A percentile compares a stretch with the other conserved stretches of the same genome.
Conservation (phyloP, 2,797 vertebrate species). For the Megalops cyprinoides region DNA sequence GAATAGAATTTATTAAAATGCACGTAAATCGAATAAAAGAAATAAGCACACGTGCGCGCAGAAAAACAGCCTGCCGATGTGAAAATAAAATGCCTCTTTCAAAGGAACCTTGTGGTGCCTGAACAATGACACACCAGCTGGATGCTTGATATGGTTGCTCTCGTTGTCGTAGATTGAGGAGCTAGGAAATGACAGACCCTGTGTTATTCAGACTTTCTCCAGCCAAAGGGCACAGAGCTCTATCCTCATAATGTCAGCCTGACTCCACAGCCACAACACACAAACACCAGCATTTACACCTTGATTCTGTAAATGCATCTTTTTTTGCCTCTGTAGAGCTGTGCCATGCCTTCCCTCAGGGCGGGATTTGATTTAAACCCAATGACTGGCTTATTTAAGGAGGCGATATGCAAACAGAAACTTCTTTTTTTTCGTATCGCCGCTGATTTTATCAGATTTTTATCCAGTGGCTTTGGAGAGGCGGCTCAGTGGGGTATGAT, state of each 20-base stretch:
- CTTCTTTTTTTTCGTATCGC: not conserved
- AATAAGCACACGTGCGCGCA: no score
- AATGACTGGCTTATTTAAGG: conserved; percentile 1
- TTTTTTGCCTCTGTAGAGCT: no score
- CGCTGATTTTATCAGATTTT: not conserved
- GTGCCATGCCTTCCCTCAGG: no score
- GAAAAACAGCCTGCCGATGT: not conserved
- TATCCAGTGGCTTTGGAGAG: not conserved
- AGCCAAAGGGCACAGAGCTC: not conserved
- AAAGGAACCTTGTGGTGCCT: not conserved
- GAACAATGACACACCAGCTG: not conserved
- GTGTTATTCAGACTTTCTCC: not conserved
- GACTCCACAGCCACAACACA: no score
- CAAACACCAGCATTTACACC: no score
- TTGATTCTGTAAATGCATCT: no score
- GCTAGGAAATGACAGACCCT: no score
- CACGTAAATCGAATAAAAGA: not conserved
- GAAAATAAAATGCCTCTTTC: not conserved
- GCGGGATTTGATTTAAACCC: no score
- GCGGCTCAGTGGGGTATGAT: not conserved
- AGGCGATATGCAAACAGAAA: not conserved
- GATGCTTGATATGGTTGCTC: not conserved
- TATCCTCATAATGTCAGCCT: no score
- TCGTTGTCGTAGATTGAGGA: not conserved
- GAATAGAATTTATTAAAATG: not conserved